These are phyloP conservation scores for Labeo catla DNA, from an alignment of 2,113 vertebrate species.

Conservation along the genomic window DNA sequence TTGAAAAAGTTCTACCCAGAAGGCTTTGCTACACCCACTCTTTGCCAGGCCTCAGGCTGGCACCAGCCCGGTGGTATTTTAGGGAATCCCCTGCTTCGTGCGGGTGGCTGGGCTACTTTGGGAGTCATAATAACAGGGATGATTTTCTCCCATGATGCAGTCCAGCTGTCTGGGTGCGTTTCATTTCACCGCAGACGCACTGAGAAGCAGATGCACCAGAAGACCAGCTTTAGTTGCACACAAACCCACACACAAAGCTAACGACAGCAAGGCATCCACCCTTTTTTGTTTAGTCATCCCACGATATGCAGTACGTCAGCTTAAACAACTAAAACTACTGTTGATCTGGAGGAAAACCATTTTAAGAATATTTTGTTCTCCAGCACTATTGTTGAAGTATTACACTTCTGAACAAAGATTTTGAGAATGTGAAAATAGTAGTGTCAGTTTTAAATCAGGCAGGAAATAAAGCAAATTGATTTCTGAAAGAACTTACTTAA, in stretches of 20 bases:
- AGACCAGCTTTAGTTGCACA: conserved; percentile 2
- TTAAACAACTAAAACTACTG: neutral
- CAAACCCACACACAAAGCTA: conserved; percentile 7
- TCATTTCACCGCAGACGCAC: conserved; percentile 49
- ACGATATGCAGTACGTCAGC: conserved; percentile 41
- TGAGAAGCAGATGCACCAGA: conserved; percentile 34
- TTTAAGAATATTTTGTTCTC: neutral
- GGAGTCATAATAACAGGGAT: conserved; percentile 50
- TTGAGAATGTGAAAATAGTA: no score
- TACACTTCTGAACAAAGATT: no score
- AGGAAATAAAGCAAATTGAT: neutral
- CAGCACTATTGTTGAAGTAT: no score
- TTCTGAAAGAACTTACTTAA: neutral
- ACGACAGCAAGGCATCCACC: conserved; percentile 11
- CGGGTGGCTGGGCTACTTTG: conserved; percentile 35
- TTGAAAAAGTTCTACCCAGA: conserved; percentile 1
- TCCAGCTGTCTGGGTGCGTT: conserved; percentile 18
- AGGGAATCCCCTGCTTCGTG: conserved; percentile 48
- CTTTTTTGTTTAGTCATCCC: conserved; percentile 50
- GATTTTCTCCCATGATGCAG: conserved; percentile 37
- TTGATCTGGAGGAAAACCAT: neutral
- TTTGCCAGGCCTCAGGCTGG: neutral
- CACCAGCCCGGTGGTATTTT: conserved; percentile 26
- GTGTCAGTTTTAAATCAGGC: no score
- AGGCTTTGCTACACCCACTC: neutral